phyloP scores from a whole-genome alignment of 2,888 invertebrate species.

The Pseudanteris insignis region DNA sequence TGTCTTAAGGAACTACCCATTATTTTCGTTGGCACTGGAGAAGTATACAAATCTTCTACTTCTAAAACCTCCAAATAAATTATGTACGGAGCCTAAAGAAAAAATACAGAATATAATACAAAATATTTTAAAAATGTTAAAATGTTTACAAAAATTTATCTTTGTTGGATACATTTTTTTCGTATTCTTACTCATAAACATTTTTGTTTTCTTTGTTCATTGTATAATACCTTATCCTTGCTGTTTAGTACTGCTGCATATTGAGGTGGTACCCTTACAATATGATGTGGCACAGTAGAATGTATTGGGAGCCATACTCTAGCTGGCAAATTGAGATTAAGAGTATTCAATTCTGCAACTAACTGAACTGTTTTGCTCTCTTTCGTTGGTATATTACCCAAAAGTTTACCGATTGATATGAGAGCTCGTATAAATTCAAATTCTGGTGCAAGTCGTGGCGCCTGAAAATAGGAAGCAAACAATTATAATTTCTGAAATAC shows the following conservation, averaged over 20 bases:
- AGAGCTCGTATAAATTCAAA: constrained; percentile 88
- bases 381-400: constrained; percentile 84
- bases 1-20: constrained; percentile 84
- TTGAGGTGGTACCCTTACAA: constrained; percentile 95
- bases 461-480: constrained; percentile 67
- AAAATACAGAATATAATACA: neutral
- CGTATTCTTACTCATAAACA: no score
- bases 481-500: neutral
- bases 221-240: constrained; percentile 83
- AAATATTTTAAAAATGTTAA: no score
- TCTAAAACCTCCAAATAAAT: constrained; percentile 97
- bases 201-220: no score
- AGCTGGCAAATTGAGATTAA: constrained; percentile 97
- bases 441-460: constrained; percentile 84
- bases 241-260: constrained; percentile 98
- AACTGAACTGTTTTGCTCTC: constrained; percentile 92
- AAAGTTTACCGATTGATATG: constrained; percentile 84
- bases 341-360: constrained; percentile 89
- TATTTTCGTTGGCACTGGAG: constrained; percentile 89
- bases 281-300: constrained; percentile 85
- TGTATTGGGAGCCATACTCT: constrained; percentile 97
- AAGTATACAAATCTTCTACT: constrained; percentile 82
- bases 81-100: constrained; percentile 88
- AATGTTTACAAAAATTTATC: no score
- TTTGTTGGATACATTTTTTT: no score